Evolutionary conservation across 2,888 invertebrate species (phyloP), one percentile per base, ranked within the genome.

Genomic region (Cheilosia pagana): DNA sequence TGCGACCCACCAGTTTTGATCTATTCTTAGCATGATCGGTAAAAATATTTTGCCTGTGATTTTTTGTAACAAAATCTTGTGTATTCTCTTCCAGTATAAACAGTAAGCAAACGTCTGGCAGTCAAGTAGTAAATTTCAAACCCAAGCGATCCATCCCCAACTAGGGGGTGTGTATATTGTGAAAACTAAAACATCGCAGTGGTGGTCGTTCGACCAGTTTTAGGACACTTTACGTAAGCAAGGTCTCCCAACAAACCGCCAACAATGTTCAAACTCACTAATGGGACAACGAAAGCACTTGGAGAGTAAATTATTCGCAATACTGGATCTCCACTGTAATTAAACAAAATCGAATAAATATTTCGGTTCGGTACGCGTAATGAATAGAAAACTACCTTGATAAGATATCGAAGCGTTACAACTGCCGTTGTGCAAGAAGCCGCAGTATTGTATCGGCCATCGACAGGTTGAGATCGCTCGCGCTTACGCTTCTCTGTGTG

Each of bases 321-420:
- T 19, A 31, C 14, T 31, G 16, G 23, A 21, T 41, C 52, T 14
- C 25, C 12, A 23, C 12, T 19, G 53, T 23, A 12, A 19, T 7
- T 31, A 28, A 28, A 21, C 14, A 28, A 43, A 60, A 41, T 6
- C 39, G 41, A 23, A 68, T n/a, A 50, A 45, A n/a, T 43, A 41
- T 75, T 62, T 68, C 70, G 43, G 23, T 39, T 43, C 23, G 75
- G 48, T 43, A 83, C 74, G 79, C 68, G 72, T 53, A 74, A 63
- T 63, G 83, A 83, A 78, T 83, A 25, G 57, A 52, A 59, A 72
- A 63, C 52, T 74, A 75, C 57, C 55, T 81, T 62, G 75, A 63
- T 68, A 68, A 48, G 59, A 53, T 55, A 67, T 53, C 72, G 62
- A 53, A 41, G 25, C 45, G 31, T 28, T 31, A 21, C 59, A 8